Percentiles rank a stretch among this genome's conserved stretches.
phyloP scores from a whole-genome alignment of 2,888 invertebrate species.

The Phaedon cochleariae region DNA sequence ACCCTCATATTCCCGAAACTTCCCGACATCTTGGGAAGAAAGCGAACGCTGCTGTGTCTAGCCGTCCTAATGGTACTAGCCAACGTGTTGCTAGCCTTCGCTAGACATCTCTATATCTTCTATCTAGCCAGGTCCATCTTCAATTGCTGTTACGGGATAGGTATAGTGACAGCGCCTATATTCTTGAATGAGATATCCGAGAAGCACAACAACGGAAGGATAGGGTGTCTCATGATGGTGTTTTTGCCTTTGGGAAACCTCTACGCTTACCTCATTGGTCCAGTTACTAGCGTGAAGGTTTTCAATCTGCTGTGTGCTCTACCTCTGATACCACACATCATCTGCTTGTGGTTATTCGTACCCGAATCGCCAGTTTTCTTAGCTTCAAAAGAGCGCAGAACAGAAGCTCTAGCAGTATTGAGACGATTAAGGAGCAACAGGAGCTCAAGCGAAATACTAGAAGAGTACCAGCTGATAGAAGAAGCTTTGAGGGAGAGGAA shows the following conservation, averaged over 20 bases:
- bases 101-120: constrained; percentile 22
- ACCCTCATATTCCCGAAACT: constrained; percentile 28
- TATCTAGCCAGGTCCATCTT: constrained; percentile 61
- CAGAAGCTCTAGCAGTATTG: not conserved
- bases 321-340: constrained; percentile 26
- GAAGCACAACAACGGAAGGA: constrained; percentile 69
- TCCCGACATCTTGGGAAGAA: constrained; percentile 64
- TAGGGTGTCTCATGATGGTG: constrained; percentile 62
- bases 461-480: constrained; percentile 56
- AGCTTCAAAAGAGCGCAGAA: not conserved
- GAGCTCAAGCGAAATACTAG: not conserved
- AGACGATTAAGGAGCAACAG: not conserved
- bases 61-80: constrained; percentile 70
- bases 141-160: not conserved
- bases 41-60: constrained; percentile 71
- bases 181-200: constrained; percentile 77
- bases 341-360: constrained; percentile 2
- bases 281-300: constrained; percentile 22
- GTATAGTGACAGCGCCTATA: constrained; percentile 71
- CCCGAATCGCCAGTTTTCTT: constrained; percentile 40
- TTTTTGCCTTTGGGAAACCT: constrained; percentile 27
- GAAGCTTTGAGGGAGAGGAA: constrained; percentile 66
- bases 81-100: constrained; percentile 26
- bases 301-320: constrained; percentile 23
- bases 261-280: constrained; percentile 31